These are phyloP conservation scores for Condylura cristata DNA, from an alignment of 2,113 vertebrate species.

Conservation along the genomic window DNA sequence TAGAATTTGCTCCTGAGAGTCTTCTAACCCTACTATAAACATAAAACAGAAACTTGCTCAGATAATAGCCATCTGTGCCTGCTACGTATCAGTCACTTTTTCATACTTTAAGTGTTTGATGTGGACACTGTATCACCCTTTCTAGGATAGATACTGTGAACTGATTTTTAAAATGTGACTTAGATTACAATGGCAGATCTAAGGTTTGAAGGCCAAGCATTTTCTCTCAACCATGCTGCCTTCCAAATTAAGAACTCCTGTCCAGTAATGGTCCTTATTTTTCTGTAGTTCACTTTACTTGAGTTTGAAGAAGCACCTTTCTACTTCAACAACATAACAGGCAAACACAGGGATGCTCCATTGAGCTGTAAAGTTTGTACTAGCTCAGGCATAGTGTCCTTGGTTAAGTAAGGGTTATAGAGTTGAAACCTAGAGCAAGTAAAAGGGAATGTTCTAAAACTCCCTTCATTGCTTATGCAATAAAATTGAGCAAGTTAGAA, in stretches of 20 bases:
- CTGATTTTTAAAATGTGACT: not conserved
- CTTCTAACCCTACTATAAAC: not conserved
- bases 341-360: not conserved
- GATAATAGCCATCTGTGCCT: not conserved
- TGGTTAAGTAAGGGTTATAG: not conserved
- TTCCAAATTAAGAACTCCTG: not conserved
- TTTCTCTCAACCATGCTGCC: not conserved
- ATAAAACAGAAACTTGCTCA: not conserved
- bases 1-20: not conserved
- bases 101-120: not conserved
- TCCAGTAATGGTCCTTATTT: not conserved
- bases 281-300: not conserved
- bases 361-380: not conserved
- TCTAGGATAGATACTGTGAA: not conserved
- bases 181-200: not conserved
- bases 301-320: constrained; percentile 19
- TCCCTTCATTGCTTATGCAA: not conserved
- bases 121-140: not conserved
- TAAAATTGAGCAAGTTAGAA: constrained; percentile 31
- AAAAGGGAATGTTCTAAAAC: constrained; percentile 31
- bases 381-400: not conserved
- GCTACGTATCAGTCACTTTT: not conserved
- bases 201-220: not conserved
- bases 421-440: constrained; percentile 37
- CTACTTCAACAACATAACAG: not conserved